Percentiles rank a stretch among this genome's conserved stretches.
Conservation (phyloP, 2,113 vertebrate genomes). For the Lycocorax pyrrhopterus region DNA sequence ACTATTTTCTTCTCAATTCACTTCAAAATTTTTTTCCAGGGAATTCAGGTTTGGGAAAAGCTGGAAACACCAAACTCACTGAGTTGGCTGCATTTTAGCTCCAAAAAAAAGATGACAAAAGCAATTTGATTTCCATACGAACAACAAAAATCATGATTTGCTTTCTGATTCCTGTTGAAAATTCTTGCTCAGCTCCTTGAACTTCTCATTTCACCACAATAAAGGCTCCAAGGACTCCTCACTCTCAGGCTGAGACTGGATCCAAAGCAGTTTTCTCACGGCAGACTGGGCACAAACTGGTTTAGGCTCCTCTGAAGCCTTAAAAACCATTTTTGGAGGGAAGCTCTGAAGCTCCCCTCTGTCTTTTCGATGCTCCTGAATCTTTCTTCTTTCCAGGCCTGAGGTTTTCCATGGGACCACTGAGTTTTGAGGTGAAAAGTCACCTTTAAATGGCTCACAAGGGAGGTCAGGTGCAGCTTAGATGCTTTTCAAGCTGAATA, state of each 20-base stretch:
- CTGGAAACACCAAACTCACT: neutral
- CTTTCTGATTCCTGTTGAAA: neutral
- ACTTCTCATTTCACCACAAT: neutral
- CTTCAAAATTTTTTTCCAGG: neutral
- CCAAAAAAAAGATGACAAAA: neutral
- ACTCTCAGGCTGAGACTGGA: neutral
- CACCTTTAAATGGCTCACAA: neutral
- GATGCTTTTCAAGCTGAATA: neutral
- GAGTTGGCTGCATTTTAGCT: neutral
- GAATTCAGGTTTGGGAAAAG: neutral
- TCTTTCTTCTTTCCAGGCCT: neutral
- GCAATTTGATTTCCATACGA: neutral
- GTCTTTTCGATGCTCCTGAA: neutral
- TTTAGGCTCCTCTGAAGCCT: neutral
- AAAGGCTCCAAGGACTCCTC: neutral
- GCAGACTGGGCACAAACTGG: neutral
- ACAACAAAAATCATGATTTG: neutral
- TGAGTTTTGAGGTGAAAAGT: neutral
- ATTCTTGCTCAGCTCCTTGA: neutral
- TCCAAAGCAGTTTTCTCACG: neutral
- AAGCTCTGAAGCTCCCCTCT: neutral
- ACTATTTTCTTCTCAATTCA: neutral
- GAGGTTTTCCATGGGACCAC: fast-evolving
- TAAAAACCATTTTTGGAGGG: neutral
- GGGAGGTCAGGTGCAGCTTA: neutral